Conservation (phyloP, 2,113 vertebrate species). For the Phyllopteryx taeniolatus region DNA sequence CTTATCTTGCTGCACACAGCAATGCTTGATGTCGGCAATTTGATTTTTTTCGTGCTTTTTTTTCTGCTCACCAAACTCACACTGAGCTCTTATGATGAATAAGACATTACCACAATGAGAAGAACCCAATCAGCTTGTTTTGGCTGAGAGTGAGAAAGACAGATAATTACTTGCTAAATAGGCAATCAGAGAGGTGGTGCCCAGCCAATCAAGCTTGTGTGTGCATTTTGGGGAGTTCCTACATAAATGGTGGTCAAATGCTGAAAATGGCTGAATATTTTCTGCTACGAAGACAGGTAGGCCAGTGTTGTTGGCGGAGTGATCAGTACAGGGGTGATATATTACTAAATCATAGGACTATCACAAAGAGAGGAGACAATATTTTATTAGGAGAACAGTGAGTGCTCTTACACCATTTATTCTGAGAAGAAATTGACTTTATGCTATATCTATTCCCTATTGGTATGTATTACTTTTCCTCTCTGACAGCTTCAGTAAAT, state of each 20-base stretch:
- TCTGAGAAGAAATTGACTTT: slow-evolving; percentile 18
- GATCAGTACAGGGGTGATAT: slow-evolving; percentile 20
- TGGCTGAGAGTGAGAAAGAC: slow-evolving; percentile 60
- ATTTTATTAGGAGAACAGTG: slow-evolving; percentile 17
- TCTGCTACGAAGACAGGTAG: slow-evolving; percentile 20
- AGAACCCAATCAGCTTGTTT: slow-evolving; percentile 64
- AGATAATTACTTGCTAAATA: slow-evolving; percentile 69
- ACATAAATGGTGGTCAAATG: slow-evolving; percentile 37
- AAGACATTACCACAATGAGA: slow-evolving; percentile 69
- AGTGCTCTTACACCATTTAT: slow-evolving; percentile 20
- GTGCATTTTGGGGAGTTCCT: slow-evolving; percentile 59
- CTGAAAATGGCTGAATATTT: slow-evolving; percentile 3
- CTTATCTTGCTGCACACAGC: slow-evolving; percentile 34
- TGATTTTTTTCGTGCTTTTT: slow-evolving; percentile 6
- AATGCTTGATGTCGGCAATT: slow-evolving; percentile 2
- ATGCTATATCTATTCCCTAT: slow-evolving; percentile 12
- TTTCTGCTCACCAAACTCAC: slow-evolving; percentile 31
- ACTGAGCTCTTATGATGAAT: slow-evolving; percentile 62
- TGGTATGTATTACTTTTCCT: slow-evolving; percentile 31
- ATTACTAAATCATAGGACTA: slow-evolving; percentile 10
- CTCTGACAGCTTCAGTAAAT: slow-evolving; percentile 28
- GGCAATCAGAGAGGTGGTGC: slow-evolving; percentile 64
- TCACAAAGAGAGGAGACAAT: slow-evolving; percentile 5
- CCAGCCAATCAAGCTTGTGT: slow-evolving; percentile 61
- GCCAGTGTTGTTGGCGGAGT: not conserved